Percentiles rank a stretch among this genome's conserved stretches.
phyloP scores from a whole-genome alignment of 2,888 invertebrate species.

The Podotricha telesiphe region DNA sequence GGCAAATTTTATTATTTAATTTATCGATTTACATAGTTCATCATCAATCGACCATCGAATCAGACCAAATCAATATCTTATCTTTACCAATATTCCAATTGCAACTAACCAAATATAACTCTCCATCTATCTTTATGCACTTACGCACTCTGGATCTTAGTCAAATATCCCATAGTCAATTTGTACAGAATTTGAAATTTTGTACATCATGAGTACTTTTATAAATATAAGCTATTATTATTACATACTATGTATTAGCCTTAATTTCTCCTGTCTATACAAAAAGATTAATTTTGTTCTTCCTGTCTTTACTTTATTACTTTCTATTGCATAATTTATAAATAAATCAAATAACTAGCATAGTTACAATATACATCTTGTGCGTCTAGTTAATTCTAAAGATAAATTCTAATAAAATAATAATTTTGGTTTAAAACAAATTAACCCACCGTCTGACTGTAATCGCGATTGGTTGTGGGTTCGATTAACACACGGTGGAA shows the following conservation, averaged over 20 bases:
- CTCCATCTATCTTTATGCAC: background rate
- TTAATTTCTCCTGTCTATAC: conserved; percentile 17
- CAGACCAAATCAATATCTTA: background rate
- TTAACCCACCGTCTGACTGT: no score
- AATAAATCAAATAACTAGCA: conserved; percentile 4
- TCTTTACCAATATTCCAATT: background rate
- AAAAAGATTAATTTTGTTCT: conserved; percentile 25
- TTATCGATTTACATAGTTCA: no score
- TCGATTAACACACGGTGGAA: no score
- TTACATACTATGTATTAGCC: conserved; percentile 24
- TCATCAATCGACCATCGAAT: background rate
- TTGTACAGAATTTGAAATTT: background rate
- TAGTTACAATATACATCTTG: background rate
- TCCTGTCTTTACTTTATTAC: conserved; percentile 14
- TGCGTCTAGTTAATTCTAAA: background rate
- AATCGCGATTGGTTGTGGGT: no score
- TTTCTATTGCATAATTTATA: conserved; percentile 17
- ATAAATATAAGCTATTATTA: conserved; percentile 2
- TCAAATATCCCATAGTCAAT: background rate
- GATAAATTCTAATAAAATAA: background rate
- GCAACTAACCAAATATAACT: background rate
- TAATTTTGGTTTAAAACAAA: no score
- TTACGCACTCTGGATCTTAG: background rate
- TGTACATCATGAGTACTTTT: background rate
- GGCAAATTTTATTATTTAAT: background rate